Conservation (phyloP, 2,888 invertebrate genomes). For the Drosophila siamana region DNA sequence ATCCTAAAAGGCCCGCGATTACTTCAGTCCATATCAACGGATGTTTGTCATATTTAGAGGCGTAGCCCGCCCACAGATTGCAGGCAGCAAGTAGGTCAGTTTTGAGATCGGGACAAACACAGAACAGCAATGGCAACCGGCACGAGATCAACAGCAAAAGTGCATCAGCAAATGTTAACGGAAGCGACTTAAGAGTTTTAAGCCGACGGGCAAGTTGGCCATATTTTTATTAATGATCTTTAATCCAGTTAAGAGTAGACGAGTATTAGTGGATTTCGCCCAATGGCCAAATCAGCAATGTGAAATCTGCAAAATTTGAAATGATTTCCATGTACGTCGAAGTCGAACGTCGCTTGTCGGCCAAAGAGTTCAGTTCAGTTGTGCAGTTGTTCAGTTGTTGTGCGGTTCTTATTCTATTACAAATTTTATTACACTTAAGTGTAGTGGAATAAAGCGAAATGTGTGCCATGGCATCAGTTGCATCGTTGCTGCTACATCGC, state of each 20-base stretch:
- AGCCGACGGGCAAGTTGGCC: slow-evolving; percentile 39
- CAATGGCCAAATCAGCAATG: slow-evolving; percentile 60
- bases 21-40: slow-evolving; percentile 44
- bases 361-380: slow-evolving; percentile 3
- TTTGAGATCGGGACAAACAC: slow-evolving; percentile 22
- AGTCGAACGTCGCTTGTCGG: background rate
- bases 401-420: slow-evolving; percentile 66
- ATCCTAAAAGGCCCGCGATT: slow-evolving; percentile 40
- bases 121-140: slow-evolving; percentile 24
- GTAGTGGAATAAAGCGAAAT: slow-evolving; percentile 67
- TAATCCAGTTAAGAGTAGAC: slow-evolving; percentile 44
- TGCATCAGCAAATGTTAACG: slow-evolving; percentile 57
- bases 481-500: background rate
- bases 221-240: slow-evolving; percentile 59
- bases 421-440: slow-evolving; percentile 74
- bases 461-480: slow-evolving; percentile 60
- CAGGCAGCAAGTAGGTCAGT: slow-evolving; percentile 44
- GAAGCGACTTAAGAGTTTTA: slow-evolving; percentile 42
- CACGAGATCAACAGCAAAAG: slow-evolving; percentile 39
- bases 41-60: slow-evolving; percentile 54
- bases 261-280: slow-evolving; percentile 31
- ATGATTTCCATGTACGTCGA: slow-evolving; percentile 61
- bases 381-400: background rate
- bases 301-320: slow-evolving; percentile 41
- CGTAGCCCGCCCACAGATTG: slow-evolving; percentile 49